Evolutionary conservation across 2,888 invertebrate genomes (phyloP).

Genomic region (Rhodophaea formosa): DNA sequence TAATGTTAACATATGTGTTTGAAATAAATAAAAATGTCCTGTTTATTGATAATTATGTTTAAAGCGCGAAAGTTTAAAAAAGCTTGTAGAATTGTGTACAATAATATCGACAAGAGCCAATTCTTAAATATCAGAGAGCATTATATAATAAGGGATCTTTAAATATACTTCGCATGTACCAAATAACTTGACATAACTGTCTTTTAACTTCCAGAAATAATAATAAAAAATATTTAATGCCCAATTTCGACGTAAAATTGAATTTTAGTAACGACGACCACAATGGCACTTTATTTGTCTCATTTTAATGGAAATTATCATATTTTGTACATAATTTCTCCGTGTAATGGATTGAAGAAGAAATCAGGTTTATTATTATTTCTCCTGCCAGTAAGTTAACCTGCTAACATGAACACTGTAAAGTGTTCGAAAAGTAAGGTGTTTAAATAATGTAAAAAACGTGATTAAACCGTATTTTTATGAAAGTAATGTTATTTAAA

Average conservation of each 20-base stretch:
- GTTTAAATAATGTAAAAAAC: too few species aligned
- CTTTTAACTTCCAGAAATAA: constrained; percentile 5
- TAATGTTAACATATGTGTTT: too few species aligned
- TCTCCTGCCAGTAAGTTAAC: background rate
- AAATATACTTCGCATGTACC: constrained; percentile 4
- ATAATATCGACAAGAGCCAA: too few species aligned
- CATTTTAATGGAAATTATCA: background rate
- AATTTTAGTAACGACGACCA: background rate
- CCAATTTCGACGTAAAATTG: background rate
- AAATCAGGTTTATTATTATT: background rate
- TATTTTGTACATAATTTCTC: background rate
- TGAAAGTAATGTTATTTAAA: too few species aligned
- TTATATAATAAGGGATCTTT: constrained; percentile 34
- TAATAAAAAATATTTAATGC: constrained; percentile 17
- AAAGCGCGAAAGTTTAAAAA: too few species aligned
- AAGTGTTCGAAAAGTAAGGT: too few species aligned
- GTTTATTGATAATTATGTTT: too few species aligned
- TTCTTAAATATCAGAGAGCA: constrained; percentile 4
- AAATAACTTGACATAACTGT: constrained; percentile 17
- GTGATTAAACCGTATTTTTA: too few species aligned
- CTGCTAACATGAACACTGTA: background rate
- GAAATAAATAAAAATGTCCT: too few species aligned
- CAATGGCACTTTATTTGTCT: background rate
- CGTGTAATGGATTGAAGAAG: background rate
- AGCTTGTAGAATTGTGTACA: too few species aligned